phyloP scores from a whole-genome alignment of 2,888 invertebrate species.

The Trisateles emortualis region DNA sequence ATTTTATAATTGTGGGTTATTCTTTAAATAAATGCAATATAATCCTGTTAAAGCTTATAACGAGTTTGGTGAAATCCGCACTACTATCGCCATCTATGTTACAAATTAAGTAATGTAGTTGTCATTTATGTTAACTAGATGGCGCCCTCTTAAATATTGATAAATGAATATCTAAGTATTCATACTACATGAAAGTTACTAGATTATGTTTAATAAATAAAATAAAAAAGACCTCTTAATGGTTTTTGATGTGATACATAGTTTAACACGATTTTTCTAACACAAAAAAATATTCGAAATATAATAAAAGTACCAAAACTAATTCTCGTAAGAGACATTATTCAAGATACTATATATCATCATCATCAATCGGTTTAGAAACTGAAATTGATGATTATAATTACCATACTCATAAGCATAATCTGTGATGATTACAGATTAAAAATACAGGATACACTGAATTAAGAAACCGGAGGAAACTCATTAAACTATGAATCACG shows the following conservation, averaged over 20 bases:
- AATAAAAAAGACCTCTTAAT: conserved; percentile 25
- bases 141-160: conserved; percentile 10
- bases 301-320: too few species aligned
- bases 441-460: conserved; percentile 10
- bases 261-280: conserved; percentile 3
- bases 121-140: conserved; percentile 13
- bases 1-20: too few species aligned
- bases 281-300: too few species aligned
- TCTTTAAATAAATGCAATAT: too few species aligned
- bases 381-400: background rate
- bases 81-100: conserved; percentile 41
- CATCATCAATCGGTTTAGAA: background rate
- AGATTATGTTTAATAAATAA: background rate
- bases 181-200: too few species aligned
- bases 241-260: conserved; percentile 23
- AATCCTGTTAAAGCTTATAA: too few species aligned
- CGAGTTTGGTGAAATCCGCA: too few species aligned
- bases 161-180: background rate
- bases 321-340: too few species aligned
- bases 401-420: background rate
- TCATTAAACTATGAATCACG: conserved; percentile 29
- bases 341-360: background rate
- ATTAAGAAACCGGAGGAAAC: background rate
- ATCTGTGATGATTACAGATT: background rate
- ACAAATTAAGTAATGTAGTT: conserved; percentile 5